These are phyloP conservation scores for Anabacerthia variegaticeps DNA, from an alignment of 2,797 vertebrate genomes.

Conservation along the genomic window DNA sequence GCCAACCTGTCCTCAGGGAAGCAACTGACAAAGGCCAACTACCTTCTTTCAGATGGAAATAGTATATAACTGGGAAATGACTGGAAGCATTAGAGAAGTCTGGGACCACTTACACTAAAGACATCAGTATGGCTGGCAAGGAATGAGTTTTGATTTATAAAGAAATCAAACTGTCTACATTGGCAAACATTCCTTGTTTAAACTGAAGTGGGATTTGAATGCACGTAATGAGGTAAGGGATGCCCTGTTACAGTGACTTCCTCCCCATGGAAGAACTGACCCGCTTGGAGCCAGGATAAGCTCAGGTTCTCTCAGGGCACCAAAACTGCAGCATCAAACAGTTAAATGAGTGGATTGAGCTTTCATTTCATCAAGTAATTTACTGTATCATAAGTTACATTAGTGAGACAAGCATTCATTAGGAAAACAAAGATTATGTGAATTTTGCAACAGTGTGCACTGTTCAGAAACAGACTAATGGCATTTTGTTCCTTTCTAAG, in stretches of 20 bases:
- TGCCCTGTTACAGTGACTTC: background rate
- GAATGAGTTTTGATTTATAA: background rate
- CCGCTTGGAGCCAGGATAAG: background rate
- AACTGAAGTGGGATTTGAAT: background rate
- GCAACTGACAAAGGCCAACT: background rate
- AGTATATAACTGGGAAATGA: background rate
- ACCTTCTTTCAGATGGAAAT: background rate
- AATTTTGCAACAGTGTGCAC: background rate
- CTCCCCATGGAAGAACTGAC: background rate
- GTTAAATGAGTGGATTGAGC: background rate
- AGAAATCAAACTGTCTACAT: background rate
- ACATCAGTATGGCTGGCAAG: background rate
- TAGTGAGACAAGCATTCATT: background rate
- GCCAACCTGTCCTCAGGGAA: background rate
- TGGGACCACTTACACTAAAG: background rate
- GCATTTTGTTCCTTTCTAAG: background rate
- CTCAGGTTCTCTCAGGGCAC: background rate
- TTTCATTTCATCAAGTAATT: background rate
- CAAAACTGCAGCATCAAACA: background rate
- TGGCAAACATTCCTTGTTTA: background rate
- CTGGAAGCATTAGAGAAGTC: background rate
- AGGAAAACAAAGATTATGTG: background rate
- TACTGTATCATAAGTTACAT: background rate
- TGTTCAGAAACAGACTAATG: background rate
- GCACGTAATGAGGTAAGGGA: background rate